Evolutionary conservation across 2,113 vertebrate species (phyloP).

Genomic region (Lasiurus cinereus): DNA sequence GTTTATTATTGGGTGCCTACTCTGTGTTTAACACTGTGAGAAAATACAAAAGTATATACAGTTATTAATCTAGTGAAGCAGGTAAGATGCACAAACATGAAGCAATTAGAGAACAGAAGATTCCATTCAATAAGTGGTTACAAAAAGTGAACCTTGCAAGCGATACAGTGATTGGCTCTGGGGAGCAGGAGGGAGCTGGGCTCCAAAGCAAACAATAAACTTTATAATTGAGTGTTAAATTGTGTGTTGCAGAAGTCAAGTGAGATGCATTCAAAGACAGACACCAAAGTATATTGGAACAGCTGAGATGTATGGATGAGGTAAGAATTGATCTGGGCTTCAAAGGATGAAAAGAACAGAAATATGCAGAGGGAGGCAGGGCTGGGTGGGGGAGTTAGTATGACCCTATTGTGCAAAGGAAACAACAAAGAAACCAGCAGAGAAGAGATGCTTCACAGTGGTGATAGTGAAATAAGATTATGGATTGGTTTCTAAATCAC

Average conservation of each 20-base stretch:
- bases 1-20: neutral
- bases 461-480: neutral
- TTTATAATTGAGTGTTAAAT: conserved; percentile 74
- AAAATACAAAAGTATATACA: conserved; percentile 46
- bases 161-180: conserved; percentile 52
- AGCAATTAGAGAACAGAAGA: conserved; percentile 65
- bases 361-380: neutral
- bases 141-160: conserved; percentile 59
- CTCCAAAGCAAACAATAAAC: conserved; percentile 71
- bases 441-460: neutral
- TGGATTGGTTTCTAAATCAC: neutral
- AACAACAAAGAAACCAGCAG: neutral
- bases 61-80: conserved; percentile 56
- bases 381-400: too few relatives aligned
- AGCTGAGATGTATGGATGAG: conserved; percentile 39
- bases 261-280: conserved; percentile 44
- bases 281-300: conserved; percentile 26
- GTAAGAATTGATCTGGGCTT: conserved; percentile 53
- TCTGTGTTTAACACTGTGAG: conserved; percentile 18
- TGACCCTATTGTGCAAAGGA: neutral
- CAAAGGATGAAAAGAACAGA: conserved; percentile 46
- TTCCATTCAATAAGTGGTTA: conserved; percentile 69
- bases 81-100: conserved; percentile 55
- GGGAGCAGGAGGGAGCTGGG: neutral
- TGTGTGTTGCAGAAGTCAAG: conserved; percentile 64